Percentiles rank a stretch among this genome's conserved stretches.
Conservation (phyloP, 2,888 invertebrate species). For the Torymus tubicola region DNA sequence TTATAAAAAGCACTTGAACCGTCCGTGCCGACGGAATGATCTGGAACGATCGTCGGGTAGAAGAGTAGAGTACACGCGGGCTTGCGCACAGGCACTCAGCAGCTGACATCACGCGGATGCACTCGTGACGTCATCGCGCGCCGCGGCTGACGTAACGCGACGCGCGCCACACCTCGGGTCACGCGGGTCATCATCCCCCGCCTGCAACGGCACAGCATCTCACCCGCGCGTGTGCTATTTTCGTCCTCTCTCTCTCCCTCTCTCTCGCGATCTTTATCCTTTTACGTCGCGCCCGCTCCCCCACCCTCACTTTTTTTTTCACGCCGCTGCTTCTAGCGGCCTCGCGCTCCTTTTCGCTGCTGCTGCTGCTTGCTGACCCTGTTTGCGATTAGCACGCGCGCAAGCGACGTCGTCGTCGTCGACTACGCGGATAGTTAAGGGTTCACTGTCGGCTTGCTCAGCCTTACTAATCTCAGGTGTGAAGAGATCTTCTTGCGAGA, state of each 20-base stretch:
- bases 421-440: constrained; percentile 17
- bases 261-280: constrained; percentile 10
- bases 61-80: too few relatives aligned
- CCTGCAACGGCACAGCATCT: constrained; percentile 13
- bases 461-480: too few relatives aligned
- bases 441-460: constrained; percentile 19
- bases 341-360: constrained; percentile 26
- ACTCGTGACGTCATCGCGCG: constrained; percentile 76
- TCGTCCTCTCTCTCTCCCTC: constrained; percentile 52
- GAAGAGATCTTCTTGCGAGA: too few relatives aligned
- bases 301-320: background rate
- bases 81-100: background rate
- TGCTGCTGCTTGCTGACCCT: constrained; percentile 29
- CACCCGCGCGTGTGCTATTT: constrained; percentile 58
- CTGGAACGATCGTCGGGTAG: too few relatives aligned
- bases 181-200: constrained; percentile 65
- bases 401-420: background rate
- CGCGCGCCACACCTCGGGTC: constrained; percentile 65
- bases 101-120: constrained; percentile 69
- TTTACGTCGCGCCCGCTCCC: background rate
- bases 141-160: constrained; percentile 74
- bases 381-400: constrained; percentile 28
- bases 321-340: constrained; percentile 11
- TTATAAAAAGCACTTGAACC: too few relatives aligned
- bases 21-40: too few relatives aligned